Conservation (phyloP, 2,888 invertebrate species). For the Nymphalis polychloros region DNA sequence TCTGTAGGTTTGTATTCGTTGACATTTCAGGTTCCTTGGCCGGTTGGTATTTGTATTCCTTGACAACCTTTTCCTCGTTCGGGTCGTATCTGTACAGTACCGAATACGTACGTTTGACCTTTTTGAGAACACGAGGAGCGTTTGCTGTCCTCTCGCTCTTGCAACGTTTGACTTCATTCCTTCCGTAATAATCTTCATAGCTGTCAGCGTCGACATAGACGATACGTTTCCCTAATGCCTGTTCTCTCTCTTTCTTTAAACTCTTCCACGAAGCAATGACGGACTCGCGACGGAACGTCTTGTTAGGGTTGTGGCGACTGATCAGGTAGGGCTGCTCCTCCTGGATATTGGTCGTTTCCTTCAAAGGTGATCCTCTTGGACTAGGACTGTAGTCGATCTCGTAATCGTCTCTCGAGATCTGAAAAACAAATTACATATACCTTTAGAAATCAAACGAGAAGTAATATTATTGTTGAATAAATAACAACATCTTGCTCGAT, state of each 20-base stretch:
- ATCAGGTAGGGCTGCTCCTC: conserved; percentile 70
- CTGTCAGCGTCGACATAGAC: conserved; percentile 72
- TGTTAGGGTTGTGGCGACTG: conserved; percentile 78
- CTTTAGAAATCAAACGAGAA: conserved; percentile 1
- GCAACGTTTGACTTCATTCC: conserved; percentile 74
- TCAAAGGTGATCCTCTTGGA: conserved; percentile 71
- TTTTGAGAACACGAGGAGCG: conserved; percentile 61
- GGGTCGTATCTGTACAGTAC: conserved; percentile 75
- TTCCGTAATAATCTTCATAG: conserved; percentile 73
- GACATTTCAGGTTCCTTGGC: conserved; percentile 54
- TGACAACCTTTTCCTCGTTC: conserved; percentile 72
- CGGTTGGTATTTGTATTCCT: conserved; percentile 74
- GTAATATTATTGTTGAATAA: conserved; percentile 15
- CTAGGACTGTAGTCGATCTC: conserved; percentile 72
- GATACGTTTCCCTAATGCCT: conserved; percentile 71
- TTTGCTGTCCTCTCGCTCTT: conserved; percentile 70
- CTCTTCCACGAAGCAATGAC: conserved; percentile 79
- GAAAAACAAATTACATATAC: conserved; percentile 52
- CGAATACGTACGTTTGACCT: conserved; percentile 75
- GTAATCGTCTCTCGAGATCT: conserved; percentile 77
- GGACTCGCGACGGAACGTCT: conserved; percentile 75
- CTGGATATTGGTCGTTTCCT: conserved; percentile 74
- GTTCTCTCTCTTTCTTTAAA: conserved; percentile 76
- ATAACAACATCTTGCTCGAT: conserved; percentile 23
- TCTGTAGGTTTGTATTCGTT: conserved; percentile 54